phyloP scores from a whole-genome alignment of 2,113 vertebrate species.

The Ctenodactylus gundi region DNA sequence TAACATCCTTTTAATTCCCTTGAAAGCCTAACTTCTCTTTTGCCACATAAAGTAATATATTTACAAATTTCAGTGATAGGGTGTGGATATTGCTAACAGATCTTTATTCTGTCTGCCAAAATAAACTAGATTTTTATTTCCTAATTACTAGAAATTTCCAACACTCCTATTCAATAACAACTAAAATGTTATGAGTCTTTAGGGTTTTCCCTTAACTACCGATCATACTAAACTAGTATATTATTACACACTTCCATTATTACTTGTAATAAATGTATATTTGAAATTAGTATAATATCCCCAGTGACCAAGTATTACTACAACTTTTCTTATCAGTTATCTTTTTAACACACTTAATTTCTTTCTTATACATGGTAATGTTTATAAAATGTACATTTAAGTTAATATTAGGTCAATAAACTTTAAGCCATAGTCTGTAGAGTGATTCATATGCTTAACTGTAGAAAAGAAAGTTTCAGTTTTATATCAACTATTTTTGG shows the following conservation, averaged over 20 bases:
- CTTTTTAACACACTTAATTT: neutral
- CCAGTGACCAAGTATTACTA: neutral
- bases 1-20: neutral
- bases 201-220: neutral
- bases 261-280: neutral
- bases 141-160: neutral
- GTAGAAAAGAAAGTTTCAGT: neutral
- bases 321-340: neutral
- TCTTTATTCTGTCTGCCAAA: neutral
- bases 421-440: neutral
- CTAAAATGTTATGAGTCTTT: neutral
- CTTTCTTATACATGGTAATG: neutral
- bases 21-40: neutral
- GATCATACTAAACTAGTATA: neutral
- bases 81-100: neutral
- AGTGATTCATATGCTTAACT: neutral
- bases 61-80: neutral
- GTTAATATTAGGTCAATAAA: neutral
- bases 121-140: neutral
- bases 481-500: conserved; percentile 4
- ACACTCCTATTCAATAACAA: neutral
- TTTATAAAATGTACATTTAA: neutral
- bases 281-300: neutral
- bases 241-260: neutral
- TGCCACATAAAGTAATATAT: neutral